Evolutionary conservation across 2,113 vertebrate species (phyloP), one percentile per base, ranked within the genome.

Genomic region (Cyanoliseus patagonus): DNA sequence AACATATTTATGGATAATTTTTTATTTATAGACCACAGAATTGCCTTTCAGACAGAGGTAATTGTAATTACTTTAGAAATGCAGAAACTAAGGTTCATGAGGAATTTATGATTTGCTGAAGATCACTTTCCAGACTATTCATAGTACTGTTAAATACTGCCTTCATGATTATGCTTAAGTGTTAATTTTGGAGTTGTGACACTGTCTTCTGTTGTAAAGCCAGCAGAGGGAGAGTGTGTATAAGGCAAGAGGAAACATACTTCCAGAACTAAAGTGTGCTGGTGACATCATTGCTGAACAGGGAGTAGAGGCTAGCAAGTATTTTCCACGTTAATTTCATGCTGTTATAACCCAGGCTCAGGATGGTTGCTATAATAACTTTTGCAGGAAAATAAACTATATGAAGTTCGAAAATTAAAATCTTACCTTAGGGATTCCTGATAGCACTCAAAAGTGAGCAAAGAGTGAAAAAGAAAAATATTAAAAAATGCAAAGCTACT

Each of bases 321-420:
- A 51, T 89, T 96, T 91, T 90, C 62, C 33, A 44, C 5, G 0
- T 88, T 86, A 86, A 96, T 96, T 91, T 96, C 73, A 84, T 90
- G 69, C 66, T 80, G 39, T 55, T 90, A 72, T 39, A 94, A 88
- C 42, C 5, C 28, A 52, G 66, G 19, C 88, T 70, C 47, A 4
- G 8, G 28, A 22, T 47, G n/a, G 6, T 49, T 92, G 52, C 52
- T 69, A 30, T 81, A 79, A 42, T 88, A 88, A 86, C 62, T 62
- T 10, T 84, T 78, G 87, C 66, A 93, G 69, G 33, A n/a, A 93
- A 89, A 89, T 78, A 86, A 82, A 86, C 28, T 66, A 28, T 87
- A 69, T 24, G 33, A 69, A 91, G 52, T 86, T 67, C 51, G 72
- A 83, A 94, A 92, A 92, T 93, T 80, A 91, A 96, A 92, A 79